phyloP scores from a whole-genome alignment of 2,888 invertebrate species.

The Aporophyla lueneburgensis region DNA sequence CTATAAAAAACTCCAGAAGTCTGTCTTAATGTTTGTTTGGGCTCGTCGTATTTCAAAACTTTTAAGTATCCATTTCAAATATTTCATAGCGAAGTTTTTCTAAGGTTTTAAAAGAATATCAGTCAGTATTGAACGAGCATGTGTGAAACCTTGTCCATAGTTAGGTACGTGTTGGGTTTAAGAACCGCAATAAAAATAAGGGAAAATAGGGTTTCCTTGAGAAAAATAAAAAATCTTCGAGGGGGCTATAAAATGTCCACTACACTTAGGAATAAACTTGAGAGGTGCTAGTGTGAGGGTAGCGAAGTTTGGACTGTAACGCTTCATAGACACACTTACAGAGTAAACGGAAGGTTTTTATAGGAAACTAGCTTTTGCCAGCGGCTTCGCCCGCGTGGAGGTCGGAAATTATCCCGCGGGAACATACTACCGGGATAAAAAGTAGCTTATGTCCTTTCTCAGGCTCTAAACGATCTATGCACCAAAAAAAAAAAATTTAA shows the following conservation, averaged over 20 bases:
- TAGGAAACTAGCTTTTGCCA: no score
- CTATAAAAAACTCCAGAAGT: neutral
- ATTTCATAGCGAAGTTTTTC: neutral
- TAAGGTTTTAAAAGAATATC: neutral
- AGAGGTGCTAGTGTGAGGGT: conserved; percentile 13
- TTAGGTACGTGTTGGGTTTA: conserved; percentile 46
- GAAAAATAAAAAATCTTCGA: conserved; percentile 42
- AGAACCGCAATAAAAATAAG: conserved; percentile 52
- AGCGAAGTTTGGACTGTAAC: neutral
- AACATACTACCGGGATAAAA: no score
- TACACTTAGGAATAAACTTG: conserved; percentile 36
- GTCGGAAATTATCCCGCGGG: no score
- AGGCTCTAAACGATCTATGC: no score
- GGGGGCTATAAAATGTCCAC: conserved; percentile 45
- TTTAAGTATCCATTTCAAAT: neutral
- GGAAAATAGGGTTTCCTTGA: conserved; percentile 49
- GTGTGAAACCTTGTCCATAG: conserved; percentile 17
- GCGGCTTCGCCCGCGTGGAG: no score
- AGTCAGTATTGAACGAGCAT: neutral
- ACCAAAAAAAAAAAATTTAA: no score
- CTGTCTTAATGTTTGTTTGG: neutral
- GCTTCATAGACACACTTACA: conserved; percentile 8
- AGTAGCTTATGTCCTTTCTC: no score
- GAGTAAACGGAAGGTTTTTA: neutral
- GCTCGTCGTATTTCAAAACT: neutral